Evolutionary conservation across 1,140 invertebrate genomes (phyloP), one percentile per base, ranked within the genome.

Genomic region (Drosophila obscura): DNA sequence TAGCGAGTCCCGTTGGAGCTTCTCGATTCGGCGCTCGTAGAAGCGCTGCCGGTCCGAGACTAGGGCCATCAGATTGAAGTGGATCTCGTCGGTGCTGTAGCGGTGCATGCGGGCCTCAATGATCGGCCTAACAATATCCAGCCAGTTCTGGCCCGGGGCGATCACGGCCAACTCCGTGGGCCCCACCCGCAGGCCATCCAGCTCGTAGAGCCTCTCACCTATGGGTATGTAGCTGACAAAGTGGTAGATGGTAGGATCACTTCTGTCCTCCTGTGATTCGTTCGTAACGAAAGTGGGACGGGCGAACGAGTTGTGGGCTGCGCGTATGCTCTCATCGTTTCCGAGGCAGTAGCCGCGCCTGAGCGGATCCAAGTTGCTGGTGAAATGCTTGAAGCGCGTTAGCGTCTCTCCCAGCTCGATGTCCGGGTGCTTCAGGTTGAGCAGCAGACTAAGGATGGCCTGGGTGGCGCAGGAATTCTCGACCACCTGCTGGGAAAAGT

Each of bases 401-500:
- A 99, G 93, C 19, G 97, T 98, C 13, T 94, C 92, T 0, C 99
- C 99, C 39, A 99, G 92, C 56, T 96, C 93, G 50, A 99, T 93
- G 92, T 99, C 98, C 26, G 94, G 77, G 92, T 98, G 97, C 60
- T 95, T 94, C 76, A 96, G 96, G 92, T 99, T 99, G 41, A 99
- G 92, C 39, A 99, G 92, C 49, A 99, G 94, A 92, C 97, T 99
- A 19, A 99, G 93, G 55, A 99, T 97, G 2, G 99, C 99, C 94
- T 99, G 99, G 5, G 98, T 99, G 2, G 99, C 99, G 94, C 99
- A 99, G 1, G 99, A 98, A 94, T 99, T 99, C 83, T 98, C 97
- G 78, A 99, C 99, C 7, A 99, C 97, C 95, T 99, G 99, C 94
- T 98, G 97, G 1, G 99, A 98, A 94, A 99, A 99, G 93, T 98